A percentile compares a stretch with the other conserved stretches of the same genome.
These are phyloP conservation scores for Saimiri boliviensis DNA, from an alignment of 2,113 vertebrate species.

Conservation along the genomic window DNA sequence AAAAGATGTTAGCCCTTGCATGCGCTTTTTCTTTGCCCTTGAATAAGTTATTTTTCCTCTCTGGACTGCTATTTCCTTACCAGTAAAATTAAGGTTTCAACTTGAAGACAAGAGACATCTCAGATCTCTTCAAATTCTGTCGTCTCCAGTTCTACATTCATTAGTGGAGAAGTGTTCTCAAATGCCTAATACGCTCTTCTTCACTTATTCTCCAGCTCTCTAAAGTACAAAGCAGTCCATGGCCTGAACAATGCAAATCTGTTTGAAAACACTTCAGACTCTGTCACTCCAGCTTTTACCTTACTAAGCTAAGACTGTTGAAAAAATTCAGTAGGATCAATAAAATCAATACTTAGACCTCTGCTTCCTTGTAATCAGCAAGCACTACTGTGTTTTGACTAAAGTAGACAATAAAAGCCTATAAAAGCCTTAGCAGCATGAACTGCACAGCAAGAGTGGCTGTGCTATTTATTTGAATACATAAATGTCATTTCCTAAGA, in stretches of 20 bases:
- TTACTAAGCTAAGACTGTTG: conserved; percentile 44
- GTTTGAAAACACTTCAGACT: conserved; percentile 56
- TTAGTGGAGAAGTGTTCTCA: conserved; percentile 3
- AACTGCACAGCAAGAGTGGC: neutral
- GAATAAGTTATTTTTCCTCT: neutral
- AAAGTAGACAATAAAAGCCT: neutral
- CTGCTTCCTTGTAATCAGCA: conserved; percentile 33
- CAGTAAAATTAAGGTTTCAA: conserved; percentile 40
- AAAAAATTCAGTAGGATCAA: conserved; percentile 55
- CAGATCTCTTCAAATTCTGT: neutral
- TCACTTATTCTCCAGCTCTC: neutral
- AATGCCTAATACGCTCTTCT: neutral
- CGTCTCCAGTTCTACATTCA: neutral
- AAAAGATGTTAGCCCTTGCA: neutral
- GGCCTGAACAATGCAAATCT: conserved; percentile 10
- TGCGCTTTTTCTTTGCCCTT: neutral
- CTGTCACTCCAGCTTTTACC: conserved; percentile 28
- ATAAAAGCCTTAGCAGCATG: neutral
- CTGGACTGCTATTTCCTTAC: neutral
- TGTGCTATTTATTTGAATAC: neutral
- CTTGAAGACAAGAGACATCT: neutral
- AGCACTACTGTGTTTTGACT: conserved; percentile 7
- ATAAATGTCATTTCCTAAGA: conserved; percentile 17
- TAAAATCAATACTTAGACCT: conserved; percentile 41
- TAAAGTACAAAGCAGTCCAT: neutral